These are phyloP conservation scores for Eupleurogrammus muticus DNA, from an alignment of 2,797 vertebrate species.

Conservation along the genomic window DNA sequence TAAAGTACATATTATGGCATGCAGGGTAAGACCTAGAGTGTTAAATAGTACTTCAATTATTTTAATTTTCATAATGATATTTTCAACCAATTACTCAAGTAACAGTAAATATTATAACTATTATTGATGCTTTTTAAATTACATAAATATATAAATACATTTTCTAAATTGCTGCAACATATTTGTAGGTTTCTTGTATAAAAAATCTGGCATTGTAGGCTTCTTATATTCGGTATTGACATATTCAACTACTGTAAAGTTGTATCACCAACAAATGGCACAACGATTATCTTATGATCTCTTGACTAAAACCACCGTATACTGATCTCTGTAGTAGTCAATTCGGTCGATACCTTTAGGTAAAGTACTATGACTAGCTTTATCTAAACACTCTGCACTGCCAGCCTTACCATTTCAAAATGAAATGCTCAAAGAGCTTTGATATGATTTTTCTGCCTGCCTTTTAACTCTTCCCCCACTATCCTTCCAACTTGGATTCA, in stretches of 20 bases:
- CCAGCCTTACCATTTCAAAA: no score
- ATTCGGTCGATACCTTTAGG: neutral
- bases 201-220: neutral
- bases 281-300: no score
- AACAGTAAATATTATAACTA: neutral
- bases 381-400: no score
- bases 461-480: neutral
- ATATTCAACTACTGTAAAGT: neutral
- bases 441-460: neutral
- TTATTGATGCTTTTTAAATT: no score
- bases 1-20: neutral
- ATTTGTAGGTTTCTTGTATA: no score
- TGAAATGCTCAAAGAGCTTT: neutral
- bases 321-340: neutral
- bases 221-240: neutral
- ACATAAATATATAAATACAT: neutral
- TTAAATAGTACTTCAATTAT: neutral
- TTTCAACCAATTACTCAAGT: slow-evolving; percentile 4
- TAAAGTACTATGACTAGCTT: neutral
- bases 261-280: neutral
- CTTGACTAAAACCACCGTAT: no score
- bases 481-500: neutral
- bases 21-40: neutral
- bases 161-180: no score
- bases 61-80: neutral